Base-by-base conservation (phyloP, 1,140 invertebrate genomes). In the Drosophila lini region DNA sequence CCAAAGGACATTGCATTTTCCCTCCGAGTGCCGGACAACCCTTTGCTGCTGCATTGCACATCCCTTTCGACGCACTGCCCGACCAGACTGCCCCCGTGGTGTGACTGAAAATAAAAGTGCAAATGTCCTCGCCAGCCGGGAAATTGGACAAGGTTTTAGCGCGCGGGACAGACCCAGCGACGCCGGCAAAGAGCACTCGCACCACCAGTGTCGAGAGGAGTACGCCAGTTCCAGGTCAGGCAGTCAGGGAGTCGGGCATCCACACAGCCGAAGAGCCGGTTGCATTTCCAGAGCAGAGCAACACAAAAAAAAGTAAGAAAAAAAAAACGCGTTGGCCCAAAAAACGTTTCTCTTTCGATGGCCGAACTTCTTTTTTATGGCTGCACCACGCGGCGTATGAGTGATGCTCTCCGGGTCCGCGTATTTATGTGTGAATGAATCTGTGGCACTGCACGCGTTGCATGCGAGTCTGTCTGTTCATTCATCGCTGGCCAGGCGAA, bases 21-120 rank as follows among this genome's bases (percentile, higher is more conserved):
- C 32, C 16, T 13, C 1, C 19, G 11, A 53, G 38, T 55, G 22
- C 65, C n/a, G 11, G 34, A 32, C 48, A 36, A 58, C 50, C 48
- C 32, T 38, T 19, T 13, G 11, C 34, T 36, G 50, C 32, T 53
- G 32, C 50, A 36, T 9, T 36, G 4, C 52, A 38, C 56, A 31
- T 40, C 19, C 42, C 38, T 42, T 34, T 40, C 31, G 22, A 63
- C 61, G 61, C 44, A 62, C 45, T 50, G 52, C 50, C 8, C 50
- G 11, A 36, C 50, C 19, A 19, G 25, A 65, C 45, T 68, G 61
- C 44, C 64, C 64, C 61, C 44, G n/a, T 64, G 45, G 41, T 65
- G 45, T 48, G 75, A 78, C 64, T 69, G 77, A 88, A 88, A 88
- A 88, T 89, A 88, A 88, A 89, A 88, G 83, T 88, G 83, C 80